Base-by-base conservation (phyloP, 2,113 vertebrate species). In the Pollimyrus isidori region DNA sequence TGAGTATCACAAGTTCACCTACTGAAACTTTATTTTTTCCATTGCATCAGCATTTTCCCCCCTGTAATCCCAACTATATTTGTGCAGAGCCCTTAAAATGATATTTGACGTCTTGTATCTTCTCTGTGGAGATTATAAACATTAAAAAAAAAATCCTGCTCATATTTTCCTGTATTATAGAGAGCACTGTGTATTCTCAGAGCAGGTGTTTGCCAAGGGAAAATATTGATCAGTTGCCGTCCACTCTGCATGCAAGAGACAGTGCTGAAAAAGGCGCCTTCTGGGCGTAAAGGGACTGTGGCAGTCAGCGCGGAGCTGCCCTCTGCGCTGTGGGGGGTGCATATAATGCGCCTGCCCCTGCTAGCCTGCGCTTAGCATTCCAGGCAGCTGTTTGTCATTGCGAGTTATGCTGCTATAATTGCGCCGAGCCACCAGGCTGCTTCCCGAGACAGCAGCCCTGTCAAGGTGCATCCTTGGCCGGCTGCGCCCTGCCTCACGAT, bases 341-440 rank as follows among this genome's bases (percentile, higher is more conserved):
- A 90, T 92, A 84, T 90, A 88, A 91, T 91, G 88, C 49, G 19
- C 56, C 84, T 53, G 87, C 84, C 85, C 86, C 73, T 87, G 87
- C 50, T 82, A 82, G 87, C 87, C 80, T 52, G 87, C 86, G 83
- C 88, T 91, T 92, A 90, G 88, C 89, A 93, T 93, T 92, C 90
- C 84, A 56, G 89, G 92, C 91, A 91, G 90, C 90, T 89, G 89
- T 92, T 91, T 92, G 89, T 93, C 92, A 92, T 88, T 91, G 90
- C 90, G 91, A 92, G 92, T 92, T 93, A 92, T 92, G 91, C 91
- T 89, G 91, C 91, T 91, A 89, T 93, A 92, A 92, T 92, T 92
- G 92, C 80, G 88, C 90, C 86, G 92, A 90, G 92, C 90, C 89
- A 50, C 86, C 90, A 89, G 90, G 92, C 88, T 65, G 89, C 90